Evolutionary conservation across 2,888 invertebrate species (phyloP).

Genomic region (Noctuana brunneofusca): DNA sequence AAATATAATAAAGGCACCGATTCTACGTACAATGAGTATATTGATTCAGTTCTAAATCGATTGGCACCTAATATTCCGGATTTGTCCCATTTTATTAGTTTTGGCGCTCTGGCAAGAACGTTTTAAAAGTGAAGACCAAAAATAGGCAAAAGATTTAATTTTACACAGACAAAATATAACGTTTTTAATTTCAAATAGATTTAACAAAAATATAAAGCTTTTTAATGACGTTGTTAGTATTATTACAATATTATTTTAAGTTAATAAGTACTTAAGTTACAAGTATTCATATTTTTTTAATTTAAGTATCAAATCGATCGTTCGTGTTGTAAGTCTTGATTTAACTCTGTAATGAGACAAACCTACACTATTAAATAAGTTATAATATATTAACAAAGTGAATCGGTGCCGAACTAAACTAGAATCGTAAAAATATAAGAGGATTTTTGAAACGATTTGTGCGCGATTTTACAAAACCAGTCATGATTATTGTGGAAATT

Average conservation of each 20-base stretch:
- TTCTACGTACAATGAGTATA: conserved; percentile 58
- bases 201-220: too few species aligned
- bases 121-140: conserved; percentile 7
- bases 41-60: conserved; percentile 50
- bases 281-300: too few species aligned
- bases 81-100: conserved; percentile 35
- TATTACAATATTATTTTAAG: background rate
- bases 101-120: conserved; percentile 37
- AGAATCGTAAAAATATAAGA: conserved; percentile 34
- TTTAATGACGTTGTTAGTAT: too few species aligned
- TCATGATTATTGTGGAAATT: background rate
- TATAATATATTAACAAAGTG: conserved; percentile 42
- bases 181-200: too few species aligned
- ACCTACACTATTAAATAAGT: conserved; percentile 21
- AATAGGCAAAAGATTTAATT: background rate
- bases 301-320: too few species aligned
- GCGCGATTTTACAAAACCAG: conserved; percentile 14
- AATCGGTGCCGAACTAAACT: conserved; percentile 57
- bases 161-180: background rate
- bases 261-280: too few species aligned
- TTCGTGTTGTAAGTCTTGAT: too few species aligned
- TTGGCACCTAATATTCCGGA: conserved; percentile 44
- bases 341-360: conserved; percentile 20
- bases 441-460: conserved; percentile 22
- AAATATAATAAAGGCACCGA: conserved; percentile 63